Evolutionary conservation across 2,888 invertebrate genomes (phyloP).

Genomic region (Dichetophora obliterata): DNA sequence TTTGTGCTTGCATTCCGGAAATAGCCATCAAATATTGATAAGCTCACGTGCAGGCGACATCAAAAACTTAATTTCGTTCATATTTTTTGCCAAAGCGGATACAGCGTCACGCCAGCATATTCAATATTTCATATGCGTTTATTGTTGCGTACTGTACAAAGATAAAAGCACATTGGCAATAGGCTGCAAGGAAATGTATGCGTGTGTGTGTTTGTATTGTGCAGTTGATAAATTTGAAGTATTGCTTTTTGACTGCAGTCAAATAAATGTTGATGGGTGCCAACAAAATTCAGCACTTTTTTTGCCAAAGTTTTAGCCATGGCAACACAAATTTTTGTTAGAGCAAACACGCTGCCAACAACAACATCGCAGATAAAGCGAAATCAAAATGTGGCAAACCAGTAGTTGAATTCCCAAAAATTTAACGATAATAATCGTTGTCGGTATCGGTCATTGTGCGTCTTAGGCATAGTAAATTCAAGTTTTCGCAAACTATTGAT

Average conservation of each 20-base stretch:
- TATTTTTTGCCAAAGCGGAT: background rate
- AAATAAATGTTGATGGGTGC: too few relatives aligned
- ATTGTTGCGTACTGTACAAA: background rate
- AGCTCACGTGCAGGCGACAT: background rate
- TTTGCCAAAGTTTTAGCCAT: too few relatives aligned
- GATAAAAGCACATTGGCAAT: background rate
- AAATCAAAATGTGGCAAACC: too few relatives aligned
- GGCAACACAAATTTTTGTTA: too few relatives aligned
- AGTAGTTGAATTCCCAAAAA: too few relatives aligned
- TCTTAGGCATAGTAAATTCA: too few relatives aligned
- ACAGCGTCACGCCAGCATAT: slow-evolving; percentile 5
- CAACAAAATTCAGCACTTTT: too few relatives aligned
- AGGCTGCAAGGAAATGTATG: background rate
- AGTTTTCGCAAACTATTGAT: too few relatives aligned
- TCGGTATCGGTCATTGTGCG: too few relatives aligned
- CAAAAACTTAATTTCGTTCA: slow-evolving; percentile 2
- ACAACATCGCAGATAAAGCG: too few relatives aligned
- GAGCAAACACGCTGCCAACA: too few relatives aligned
- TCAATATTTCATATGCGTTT: slow-evolving; percentile 21
- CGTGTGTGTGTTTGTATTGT: background rate
- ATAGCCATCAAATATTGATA: slow-evolving; percentile 22
- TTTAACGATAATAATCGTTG: too few relatives aligned
- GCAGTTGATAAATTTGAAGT: background rate
- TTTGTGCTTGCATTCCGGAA: slow-evolving; percentile 1
- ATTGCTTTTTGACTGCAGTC: background rate